phyloP scores from a whole-genome alignment of 2,888 invertebrate species.

The Lomographa bimaculata region DNA sequence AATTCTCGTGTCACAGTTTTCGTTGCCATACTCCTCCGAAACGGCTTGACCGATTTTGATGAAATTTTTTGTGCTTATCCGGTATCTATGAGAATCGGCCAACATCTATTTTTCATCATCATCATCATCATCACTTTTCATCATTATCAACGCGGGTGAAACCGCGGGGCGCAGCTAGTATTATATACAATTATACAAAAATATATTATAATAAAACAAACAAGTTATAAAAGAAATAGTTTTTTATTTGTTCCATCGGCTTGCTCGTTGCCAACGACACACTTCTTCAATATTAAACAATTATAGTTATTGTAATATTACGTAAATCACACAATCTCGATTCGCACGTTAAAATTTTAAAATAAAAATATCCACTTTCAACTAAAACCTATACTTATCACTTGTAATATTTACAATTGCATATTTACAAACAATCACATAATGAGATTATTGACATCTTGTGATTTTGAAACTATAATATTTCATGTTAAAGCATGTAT shows the following conservation, averaged over 20 bases:
- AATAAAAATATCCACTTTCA: constrained; percentile 30
- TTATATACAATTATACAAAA: no score
- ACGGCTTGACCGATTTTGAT: no score
- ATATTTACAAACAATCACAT: constrained; percentile 32
- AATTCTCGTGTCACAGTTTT: no score
- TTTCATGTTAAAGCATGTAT: no score
- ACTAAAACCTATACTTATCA: constrained; percentile 20
- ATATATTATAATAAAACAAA: constrained; percentile 43
- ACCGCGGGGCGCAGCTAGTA: no score
- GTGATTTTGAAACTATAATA: constrained; percentile 13
- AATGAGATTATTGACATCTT: constrained; percentile 27
- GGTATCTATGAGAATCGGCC: no score
- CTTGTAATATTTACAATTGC: constrained; percentile 26
- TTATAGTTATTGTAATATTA: no score
- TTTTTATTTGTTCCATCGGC: constrained; percentile 68
- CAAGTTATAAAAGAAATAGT: constrained; percentile 65
- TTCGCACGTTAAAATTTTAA: constrained; percentile 21
- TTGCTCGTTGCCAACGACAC: constrained; percentile 39
- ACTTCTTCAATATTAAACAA: constrained; percentile 25
- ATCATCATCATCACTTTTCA: no score
- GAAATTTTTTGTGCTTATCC: no score
- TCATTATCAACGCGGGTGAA: no score
- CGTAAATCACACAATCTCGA: constrained; percentile 19
- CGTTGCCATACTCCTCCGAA: no score
- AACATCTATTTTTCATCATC: no score